phyloP scores from a whole-genome alignment of 2,888 invertebrate species.

The Nesidiocoris tenuis region DNA sequence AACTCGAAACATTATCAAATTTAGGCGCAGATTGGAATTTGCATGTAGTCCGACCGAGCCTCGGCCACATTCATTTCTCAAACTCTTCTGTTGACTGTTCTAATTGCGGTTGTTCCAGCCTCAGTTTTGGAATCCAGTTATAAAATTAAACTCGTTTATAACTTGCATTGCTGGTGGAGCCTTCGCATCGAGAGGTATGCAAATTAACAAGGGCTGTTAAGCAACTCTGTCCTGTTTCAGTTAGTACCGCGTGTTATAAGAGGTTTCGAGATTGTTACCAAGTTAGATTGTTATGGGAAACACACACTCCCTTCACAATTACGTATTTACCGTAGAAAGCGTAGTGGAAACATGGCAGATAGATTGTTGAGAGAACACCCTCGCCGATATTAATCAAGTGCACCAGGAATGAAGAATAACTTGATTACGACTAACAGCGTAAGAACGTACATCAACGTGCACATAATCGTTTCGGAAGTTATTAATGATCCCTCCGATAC shows the following conservation, averaged over 20 bases:
- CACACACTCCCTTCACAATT: slow-evolving; percentile 42
- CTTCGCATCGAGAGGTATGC: slow-evolving; percentile 24
- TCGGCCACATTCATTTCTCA: slow-evolving; percentile 31
- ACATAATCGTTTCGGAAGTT: neutral
- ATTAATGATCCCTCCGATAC: too few species aligned
- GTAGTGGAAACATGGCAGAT: slow-evolving; percentile 15
- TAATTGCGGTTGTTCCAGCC: slow-evolving; percentile 39
- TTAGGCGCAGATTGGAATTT: slow-evolving; percentile 37
- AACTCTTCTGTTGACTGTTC: slow-evolving; percentile 37
- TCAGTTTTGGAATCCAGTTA: slow-evolving; percentile 32
- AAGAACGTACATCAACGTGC: neutral
- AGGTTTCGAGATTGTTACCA: slow-evolving; percentile 43
- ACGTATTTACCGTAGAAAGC: slow-evolving; percentile 36
- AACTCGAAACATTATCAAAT: slow-evolving; percentile 9
- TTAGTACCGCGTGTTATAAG: slow-evolving; percentile 6
- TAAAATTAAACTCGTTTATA: slow-evolving; percentile 42
- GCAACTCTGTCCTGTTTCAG: slow-evolving; percentile 36
- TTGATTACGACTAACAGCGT: neutral
- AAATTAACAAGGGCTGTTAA: slow-evolving; percentile 42
- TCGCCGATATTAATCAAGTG: neutral
- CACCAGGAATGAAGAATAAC: neutral
- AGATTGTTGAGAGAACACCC: neutral
- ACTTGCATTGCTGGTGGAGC: slow-evolving; percentile 31
- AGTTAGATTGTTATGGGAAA: slow-evolving; percentile 42
- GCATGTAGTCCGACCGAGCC: slow-evolving; percentile 19